Percentiles rank a stretch among this genome's conserved stretches.
phyloP scores from a whole-genome alignment of 1,140 invertebrate genomes.

The Ptiloglossa arizonensis region DNA sequence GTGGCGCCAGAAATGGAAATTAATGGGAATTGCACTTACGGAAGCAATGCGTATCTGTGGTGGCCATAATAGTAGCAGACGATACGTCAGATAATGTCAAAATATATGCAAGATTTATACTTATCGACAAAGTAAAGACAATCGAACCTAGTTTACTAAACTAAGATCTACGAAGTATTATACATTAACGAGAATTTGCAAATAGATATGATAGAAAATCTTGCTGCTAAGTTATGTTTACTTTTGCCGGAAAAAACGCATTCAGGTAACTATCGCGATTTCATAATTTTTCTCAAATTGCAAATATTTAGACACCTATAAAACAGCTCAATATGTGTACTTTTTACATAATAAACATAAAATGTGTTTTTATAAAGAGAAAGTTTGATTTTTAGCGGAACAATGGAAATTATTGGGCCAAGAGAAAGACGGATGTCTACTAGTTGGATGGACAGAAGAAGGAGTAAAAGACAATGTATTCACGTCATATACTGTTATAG shows the following conservation, averaged over 20 bases:
- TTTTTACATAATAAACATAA: background rate
- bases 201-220: constrained; percentile 76
- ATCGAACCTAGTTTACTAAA: background rate
- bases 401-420: constrained; percentile 90
- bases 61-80: constrained; percentile 31
- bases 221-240: constrained; percentile 76
- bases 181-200: background rate
- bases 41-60: background rate
- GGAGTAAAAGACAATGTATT: constrained; percentile 71
- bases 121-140: background rate
- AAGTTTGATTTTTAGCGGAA: constrained; percentile 76
- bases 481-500: constrained; percentile 73
- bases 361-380: background rate
- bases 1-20: background rate
- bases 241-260: constrained; percentile 69
- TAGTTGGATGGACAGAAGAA: constrained; percentile 87
- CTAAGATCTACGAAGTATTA: too few species aligned
- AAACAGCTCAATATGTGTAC: background rate
- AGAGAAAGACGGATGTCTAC: constrained; percentile 87
- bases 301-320: background rate
- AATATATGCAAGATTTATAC: background rate
- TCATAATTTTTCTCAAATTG: background rate
- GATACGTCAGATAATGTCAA: constrained; percentile 39
- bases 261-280: constrained; percentile 61
- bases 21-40: too few species aligned